A percentile compares a stretch with the other conserved stretches of the same genome.
Conservation (phyloP, 2,113 vertebrate species). For the Phocoena sinus region DNA sequence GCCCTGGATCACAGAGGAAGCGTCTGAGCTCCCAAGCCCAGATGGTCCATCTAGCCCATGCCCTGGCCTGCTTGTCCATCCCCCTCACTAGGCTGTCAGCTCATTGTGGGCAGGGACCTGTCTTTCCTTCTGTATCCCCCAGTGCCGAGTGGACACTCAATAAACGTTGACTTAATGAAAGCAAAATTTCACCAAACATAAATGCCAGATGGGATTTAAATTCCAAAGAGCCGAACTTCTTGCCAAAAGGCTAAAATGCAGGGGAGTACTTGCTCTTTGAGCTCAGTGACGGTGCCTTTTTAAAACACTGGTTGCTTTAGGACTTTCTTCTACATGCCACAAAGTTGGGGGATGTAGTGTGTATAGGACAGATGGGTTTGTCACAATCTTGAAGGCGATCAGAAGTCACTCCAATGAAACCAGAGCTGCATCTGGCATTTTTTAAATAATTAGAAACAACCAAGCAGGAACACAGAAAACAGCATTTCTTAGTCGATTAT, state of each 20-base stretch:
- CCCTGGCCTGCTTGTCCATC: not conserved
- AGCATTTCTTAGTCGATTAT: not conserved
- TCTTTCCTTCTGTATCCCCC: not conserved
- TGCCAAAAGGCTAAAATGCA: not conserved
- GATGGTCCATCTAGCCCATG: not conserved
- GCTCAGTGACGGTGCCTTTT: not conserved
- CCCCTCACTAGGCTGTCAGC: not conserved
- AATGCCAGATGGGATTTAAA: not conserved
- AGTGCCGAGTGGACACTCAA: not conserved
- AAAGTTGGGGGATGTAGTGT: not conserved
- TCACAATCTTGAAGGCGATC: not conserved
- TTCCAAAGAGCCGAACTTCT: not conserved
- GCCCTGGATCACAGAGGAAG: not conserved
- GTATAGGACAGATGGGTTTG: not conserved
- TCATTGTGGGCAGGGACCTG: not conserved
- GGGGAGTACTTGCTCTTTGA: not conserved
- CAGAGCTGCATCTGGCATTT: not conserved
- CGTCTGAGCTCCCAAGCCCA: not conserved
- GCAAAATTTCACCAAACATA: not conserved
- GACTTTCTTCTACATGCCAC: not conserved
- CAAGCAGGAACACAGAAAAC: not conserved
- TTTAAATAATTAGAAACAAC: conserved; percentile 23
- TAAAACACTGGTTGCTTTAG: not conserved
- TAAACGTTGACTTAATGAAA: not conserved
- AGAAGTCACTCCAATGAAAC: not conserved